These are phyloP conservation scores for Aromia moschata DNA, from an alignment of 2,888 invertebrate species.

Conservation along the genomic window DNA sequence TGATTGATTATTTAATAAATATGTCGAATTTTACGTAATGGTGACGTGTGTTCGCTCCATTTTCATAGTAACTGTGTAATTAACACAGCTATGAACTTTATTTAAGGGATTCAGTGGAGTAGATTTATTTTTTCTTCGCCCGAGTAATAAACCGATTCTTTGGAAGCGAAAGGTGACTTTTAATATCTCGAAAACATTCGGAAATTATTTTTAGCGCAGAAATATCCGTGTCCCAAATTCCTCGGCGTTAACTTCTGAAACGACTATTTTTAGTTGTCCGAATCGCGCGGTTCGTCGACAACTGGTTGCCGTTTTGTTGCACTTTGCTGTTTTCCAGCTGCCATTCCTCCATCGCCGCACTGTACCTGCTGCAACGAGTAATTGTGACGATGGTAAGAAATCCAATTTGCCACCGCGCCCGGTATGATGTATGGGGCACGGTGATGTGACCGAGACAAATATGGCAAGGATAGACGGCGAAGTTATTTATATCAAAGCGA, in stretches of 20 bases:
- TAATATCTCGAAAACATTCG: conserved; percentile 36
- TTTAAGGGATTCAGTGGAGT: too few species aligned
- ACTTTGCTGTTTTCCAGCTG: neutral
- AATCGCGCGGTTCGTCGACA: neutral
- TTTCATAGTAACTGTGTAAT: too few species aligned
- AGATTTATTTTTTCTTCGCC: neutral
- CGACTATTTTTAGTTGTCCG: conserved; percentile 36
- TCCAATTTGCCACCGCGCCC: conserved; percentile 9
- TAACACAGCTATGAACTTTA: too few species aligned
- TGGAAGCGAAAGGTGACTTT: conserved; percentile 20
- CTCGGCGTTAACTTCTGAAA: conserved; percentile 30
- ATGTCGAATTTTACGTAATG: too few species aligned
- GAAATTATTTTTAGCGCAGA: conserved; percentile 41
- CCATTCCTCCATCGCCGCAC: neutral
- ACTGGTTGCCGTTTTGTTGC: conserved; percentile 1
- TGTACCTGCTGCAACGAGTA: conserved; percentile 3
- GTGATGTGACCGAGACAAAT: conserved; percentile 49
- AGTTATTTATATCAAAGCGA: conserved; percentile 51
- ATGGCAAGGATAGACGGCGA: conserved; percentile 46
- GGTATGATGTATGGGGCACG: conserved; percentile 31
- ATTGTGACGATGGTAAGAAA: conserved; percentile 16
- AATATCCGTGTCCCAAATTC: conserved; percentile 39
- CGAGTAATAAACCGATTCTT: neutral
- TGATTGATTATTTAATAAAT: too few species aligned
- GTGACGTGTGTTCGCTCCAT: too few species aligned